These are phyloP conservation scores for Morpho helenor DNA, from an alignment of 2,888 invertebrate genomes.

Conservation along the genomic window DNA sequence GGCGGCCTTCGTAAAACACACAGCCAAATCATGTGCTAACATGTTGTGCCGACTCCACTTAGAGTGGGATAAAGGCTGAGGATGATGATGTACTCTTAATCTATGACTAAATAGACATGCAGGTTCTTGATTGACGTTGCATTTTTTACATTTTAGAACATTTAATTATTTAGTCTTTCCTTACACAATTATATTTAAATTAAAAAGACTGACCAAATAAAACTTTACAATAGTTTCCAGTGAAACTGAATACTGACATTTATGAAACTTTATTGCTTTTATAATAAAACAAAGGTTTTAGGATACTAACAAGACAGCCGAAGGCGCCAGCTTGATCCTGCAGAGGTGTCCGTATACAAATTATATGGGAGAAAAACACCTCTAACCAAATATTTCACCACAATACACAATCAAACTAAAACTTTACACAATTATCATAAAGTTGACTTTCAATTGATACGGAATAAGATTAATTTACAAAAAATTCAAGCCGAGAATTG, in stretches of 20 bases:
- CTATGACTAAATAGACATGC: too few relatives aligned
- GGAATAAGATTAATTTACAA: slow-evolving; percentile 21
- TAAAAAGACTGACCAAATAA: neutral
- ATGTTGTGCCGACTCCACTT: too few relatives aligned
- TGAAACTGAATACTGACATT: neutral
- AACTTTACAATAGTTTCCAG: slow-evolving; percentile 1
- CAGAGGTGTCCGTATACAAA: slow-evolving; percentile 72
- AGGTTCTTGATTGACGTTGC: neutral
- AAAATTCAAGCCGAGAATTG: slow-evolving; percentile 51
- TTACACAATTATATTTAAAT: neutral
- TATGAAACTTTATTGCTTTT: slow-evolving; percentile 9
- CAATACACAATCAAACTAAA: slow-evolving; percentile 27
- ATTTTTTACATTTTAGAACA: slow-evolving; percentile 12
- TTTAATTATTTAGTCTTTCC: neutral
- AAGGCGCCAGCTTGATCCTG: slow-evolving; percentile 69
- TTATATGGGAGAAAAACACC: slow-evolving; percentile 68
- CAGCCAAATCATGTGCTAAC: too few relatives aligned
- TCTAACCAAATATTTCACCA: slow-evolving; percentile 63
- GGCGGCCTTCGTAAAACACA: too few relatives aligned
- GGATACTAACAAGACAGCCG: slow-evolving; percentile 36
- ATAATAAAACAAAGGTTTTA: slow-evolving; percentile 7
- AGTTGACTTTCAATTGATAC: slow-evolving; percentile 30
- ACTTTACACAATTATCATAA: slow-evolving; percentile 32
- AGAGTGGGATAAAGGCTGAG: too few relatives aligned
- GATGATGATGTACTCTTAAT: too few relatives aligned